phyloP scores from a whole-genome alignment of 92 coral and sea anemone genomes.

The Ricordea florida region DNA sequence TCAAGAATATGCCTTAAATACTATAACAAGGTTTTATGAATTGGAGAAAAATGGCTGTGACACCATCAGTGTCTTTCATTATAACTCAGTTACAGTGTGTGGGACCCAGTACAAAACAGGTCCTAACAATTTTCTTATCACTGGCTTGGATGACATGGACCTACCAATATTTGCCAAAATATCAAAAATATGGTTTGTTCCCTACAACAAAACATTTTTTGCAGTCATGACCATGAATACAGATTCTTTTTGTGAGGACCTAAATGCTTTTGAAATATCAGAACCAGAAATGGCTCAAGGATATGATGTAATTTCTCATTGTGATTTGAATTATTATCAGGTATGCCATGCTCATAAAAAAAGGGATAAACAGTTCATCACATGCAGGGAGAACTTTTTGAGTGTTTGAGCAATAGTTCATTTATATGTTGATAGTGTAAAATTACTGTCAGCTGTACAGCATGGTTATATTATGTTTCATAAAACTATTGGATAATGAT shows the following conservation, averaged over 20 bases:
- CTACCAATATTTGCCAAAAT: too few species aligned
- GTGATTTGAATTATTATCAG: background rate
- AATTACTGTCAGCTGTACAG: background rate
- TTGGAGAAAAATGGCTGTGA: background rate
- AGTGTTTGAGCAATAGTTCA: background rate
- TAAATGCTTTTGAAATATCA: background rate
- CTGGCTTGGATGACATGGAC: background rate
- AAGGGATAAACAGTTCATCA: background rate
- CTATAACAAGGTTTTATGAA: background rate
- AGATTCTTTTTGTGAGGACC: conserved; percentile 2
- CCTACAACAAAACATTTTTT: background rate
- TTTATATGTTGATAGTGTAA: background rate
- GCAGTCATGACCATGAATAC: background rate
- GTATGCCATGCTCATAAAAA: background rate
- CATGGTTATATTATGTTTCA: background rate
- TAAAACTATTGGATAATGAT: background rate
- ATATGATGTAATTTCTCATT: background rate
- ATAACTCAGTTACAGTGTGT: conserved; percentile 5
- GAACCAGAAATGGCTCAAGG: background rate
- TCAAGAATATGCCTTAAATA: background rate
- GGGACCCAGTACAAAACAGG: conserved; percentile 7
- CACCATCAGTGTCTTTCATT: background rate
- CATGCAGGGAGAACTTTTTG: background rate
- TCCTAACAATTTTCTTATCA: background rate
- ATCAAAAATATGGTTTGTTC: conserved; percentile 19